Percentiles rank a stretch among this genome's conserved stretches.
Evolutionary conservation across 2,113 vertebrate genomes (phyloP).

Genomic region (Malurus melanocephalus): DNA sequence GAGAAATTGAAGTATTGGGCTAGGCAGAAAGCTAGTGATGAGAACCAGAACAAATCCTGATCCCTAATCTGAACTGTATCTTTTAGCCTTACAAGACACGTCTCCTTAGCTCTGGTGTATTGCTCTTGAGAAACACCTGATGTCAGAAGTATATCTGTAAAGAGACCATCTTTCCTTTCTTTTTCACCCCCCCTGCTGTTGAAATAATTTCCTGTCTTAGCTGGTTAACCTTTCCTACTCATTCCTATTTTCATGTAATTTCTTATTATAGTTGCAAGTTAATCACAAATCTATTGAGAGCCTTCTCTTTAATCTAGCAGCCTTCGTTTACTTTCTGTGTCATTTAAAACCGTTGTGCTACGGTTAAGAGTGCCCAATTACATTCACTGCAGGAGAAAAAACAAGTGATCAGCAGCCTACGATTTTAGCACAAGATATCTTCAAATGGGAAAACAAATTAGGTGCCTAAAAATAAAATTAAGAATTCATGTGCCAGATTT

Average conservation of each 20-base stretch:
- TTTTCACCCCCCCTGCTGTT: background rate
- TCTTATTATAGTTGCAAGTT: constrained; percentile 68
- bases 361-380: constrained; percentile 66
- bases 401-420: constrained; percentile 51
- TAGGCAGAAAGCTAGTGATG: background rate
- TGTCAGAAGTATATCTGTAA: constrained; percentile 2
- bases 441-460: constrained; percentile 72
- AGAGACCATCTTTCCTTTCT: background rate
- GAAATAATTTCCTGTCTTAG: constrained; percentile 58
- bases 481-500: constrained; percentile 60
- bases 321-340: constrained; percentile 53
- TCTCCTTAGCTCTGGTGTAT: background rate
- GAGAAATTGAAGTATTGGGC: background rate
- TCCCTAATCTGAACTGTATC: background rate
- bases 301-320: constrained; percentile 56
- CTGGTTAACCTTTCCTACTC: constrained; percentile 70
- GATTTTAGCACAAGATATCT: constrained; percentile 58
- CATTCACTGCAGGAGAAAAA: constrained; percentile 67
- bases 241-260: constrained; percentile 65
- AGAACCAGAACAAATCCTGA: background rate
- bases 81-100: background rate
- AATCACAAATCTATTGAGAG: constrained; percentile 71
- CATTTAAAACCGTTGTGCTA: constrained; percentile 30
- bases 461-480: constrained; percentile 73
- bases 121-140: constrained; percentile 53